phyloP scores from a whole-genome alignment of 2,797 vertebrate genomes.

The Cyclura pinguis region DNA sequence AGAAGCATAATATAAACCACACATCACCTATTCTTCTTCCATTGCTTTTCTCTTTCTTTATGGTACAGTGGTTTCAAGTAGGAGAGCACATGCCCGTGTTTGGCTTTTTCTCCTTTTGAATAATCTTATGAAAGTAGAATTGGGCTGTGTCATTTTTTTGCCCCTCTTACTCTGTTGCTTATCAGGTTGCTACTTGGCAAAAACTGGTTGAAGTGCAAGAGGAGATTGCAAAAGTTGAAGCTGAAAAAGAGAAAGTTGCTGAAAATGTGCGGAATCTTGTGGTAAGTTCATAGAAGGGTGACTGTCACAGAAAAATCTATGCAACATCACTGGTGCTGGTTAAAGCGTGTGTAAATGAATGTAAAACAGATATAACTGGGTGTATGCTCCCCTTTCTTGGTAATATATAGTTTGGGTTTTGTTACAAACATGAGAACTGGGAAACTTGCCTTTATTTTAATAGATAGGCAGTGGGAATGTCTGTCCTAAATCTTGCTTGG shows the following conservation, averaged over 20 bases:
- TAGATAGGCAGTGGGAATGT: not conserved
- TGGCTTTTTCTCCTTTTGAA: not conserved
- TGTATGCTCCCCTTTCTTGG: not conserved
- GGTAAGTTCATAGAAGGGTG: conserved; percentile 77
- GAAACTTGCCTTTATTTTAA: not conserved
- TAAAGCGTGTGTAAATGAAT: not conserved
- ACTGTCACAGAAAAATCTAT: too few species aligned
- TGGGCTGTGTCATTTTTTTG: not conserved
- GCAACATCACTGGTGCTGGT: not conserved
- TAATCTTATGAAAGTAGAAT: not conserved
- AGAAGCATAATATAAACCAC: not conserved
- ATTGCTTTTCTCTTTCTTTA: not conserved
- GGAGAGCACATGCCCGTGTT: too few species aligned
- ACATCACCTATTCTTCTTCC: not conserved
- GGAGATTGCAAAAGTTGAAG: conserved; percentile 81
- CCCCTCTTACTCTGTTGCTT: not conserved
- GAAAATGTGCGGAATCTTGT: conserved; percentile 78
- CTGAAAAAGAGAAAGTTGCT: conserved; percentile 80
- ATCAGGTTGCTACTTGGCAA: conserved; percentile 84
- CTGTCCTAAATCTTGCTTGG: not conserved
- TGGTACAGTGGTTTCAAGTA: not conserved
- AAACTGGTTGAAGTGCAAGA: conserved; percentile 79
- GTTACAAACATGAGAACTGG: not conserved
- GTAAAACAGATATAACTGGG: too few species aligned
- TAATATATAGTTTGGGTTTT: not conserved